Evolutionary conservation across 35 echinoderm and acorn worm genomes (phyloP), one percentile per base, ranked within the genome.

Genomic region (Diadema setosum): DNA sequence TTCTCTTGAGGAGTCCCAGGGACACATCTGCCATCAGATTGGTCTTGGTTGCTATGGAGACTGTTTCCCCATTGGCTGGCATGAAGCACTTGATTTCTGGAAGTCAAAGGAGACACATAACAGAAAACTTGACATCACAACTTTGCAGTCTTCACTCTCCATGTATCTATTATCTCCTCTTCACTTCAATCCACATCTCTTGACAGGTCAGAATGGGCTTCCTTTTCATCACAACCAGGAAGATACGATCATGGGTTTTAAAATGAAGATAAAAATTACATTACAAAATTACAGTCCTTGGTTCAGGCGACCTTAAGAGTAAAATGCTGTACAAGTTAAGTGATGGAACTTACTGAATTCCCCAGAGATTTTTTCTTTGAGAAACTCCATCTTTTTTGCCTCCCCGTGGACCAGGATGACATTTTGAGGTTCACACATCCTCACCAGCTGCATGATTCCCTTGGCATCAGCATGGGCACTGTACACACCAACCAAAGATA

Each of bases 391-490:
- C 75, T 99, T 99, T 31, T 74, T 83, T 5, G 92, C 96, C 35
- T 99, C 96, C 15, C 96, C 96, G 32, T 99, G 96, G 6, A 94
- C 92, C 65, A 99, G 42, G 70, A 95, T 33, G 0, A 99, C 96
- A 64, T 99, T 94, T 67, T 91, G 91, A 12, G 92, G 96, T 57
- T 95, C 93, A 78, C 89, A 94, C 83, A 92, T 90, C 18, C 93
- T 24, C 26, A 99, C 94, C 18, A 99, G 83, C 78, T 99, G 96
- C 96, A 99, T 99, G 50, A 99, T 99, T 27, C 96, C 96, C 31
- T 99, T 99, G 18, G 96, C 92, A 89, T 99, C 96, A 7, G 96
- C 92, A 75, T 94, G 89, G 5, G 92, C 96, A 80, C 96, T 94
- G 52, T 2, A 24, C n/a, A n/a, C n/a, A n/a, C n/a, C n/a, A n/a